phyloP scores from a whole-genome alignment of 1,140 invertebrate genomes.

The Caerostris darwini region DNA sequence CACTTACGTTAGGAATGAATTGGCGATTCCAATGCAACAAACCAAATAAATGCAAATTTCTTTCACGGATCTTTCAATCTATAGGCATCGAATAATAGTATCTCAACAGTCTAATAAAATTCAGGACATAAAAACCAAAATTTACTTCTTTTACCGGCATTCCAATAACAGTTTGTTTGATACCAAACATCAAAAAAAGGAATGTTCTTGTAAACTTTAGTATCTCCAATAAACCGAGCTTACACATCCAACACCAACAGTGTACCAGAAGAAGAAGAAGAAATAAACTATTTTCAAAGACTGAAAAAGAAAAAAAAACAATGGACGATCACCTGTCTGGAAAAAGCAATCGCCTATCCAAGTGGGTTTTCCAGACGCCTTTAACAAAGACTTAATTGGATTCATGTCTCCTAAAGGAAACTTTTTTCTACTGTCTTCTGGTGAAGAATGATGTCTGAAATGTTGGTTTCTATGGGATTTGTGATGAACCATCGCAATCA shows the following conservation, averaged over 20 bases:
- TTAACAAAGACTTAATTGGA: constrained; percentile 6
- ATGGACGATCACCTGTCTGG: background rate
- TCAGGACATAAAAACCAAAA: background rate
- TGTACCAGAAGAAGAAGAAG: too few relatives aligned
- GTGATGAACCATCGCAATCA: too few relatives aligned
- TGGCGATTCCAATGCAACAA: too few relatives aligned
- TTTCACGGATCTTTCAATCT: too few relatives aligned
- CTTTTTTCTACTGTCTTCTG: background rate
- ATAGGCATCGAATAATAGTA: too few relatives aligned
- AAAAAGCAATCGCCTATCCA: background rate
- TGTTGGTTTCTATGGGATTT: too few relatives aligned
- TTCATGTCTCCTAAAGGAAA: background rate
- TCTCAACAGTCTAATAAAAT: background rate
- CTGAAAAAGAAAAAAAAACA: background rate
- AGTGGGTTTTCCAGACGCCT: background rate
- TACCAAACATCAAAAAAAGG: background rate
- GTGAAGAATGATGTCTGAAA: background rate
- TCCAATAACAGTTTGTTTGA: background rate
- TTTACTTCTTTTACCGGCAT: background rate
- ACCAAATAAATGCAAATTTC: too few relatives aligned
- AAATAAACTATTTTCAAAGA: too few relatives aligned
- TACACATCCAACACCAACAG: too few relatives aligned
- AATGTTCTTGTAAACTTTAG: constrained; percentile 2
- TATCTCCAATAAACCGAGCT: background rate
- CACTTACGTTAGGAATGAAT: too few relatives aligned